Evolutionary conservation across 1,140 invertebrate species (phyloP).

Genomic region (Apis cerana): DNA sequence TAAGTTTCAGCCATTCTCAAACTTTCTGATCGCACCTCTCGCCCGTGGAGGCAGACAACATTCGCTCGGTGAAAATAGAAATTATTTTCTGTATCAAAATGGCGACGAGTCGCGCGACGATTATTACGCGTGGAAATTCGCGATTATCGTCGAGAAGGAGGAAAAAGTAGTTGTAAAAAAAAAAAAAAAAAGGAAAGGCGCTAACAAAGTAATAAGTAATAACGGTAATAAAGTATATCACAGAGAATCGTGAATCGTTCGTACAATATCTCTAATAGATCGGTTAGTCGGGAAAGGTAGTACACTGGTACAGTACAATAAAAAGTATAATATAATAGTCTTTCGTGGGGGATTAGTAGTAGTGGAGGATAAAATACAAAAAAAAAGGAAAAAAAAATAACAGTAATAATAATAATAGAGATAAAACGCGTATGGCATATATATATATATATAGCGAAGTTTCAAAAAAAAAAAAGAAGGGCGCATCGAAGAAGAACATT

Average conservation of each 20-base stretch:
- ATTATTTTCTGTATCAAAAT: no score
- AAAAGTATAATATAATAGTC: no score
- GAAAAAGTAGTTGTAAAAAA: no score
- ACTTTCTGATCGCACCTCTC: no score
- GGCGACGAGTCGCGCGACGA: no score
- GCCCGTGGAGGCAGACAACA: no score
- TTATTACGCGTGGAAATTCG: no score
- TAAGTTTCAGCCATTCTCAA: no score
- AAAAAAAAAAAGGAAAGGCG: background rate
- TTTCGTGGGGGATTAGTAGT: slow-evolving; percentile 14
- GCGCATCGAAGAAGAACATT: background rate
- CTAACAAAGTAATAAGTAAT: slow-evolving; percentile 3
- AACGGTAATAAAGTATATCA: slow-evolving; percentile 47
- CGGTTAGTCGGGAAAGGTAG: slow-evolving; percentile 13
- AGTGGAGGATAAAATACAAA: background rate
- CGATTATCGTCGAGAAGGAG: no score
- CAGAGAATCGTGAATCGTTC: slow-evolving; percentile 51
- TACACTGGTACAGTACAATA: background rate
- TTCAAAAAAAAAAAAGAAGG: background rate
- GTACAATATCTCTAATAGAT: slow-evolving; percentile 6
- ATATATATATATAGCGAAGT: background rate
- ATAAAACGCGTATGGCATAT: slow-evolving; percentile 35
- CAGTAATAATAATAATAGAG: no score
- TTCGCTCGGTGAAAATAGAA: no score
- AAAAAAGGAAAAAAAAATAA: background rate